Evolutionary conservation across 2,113 vertebrate species (phyloP).

Genomic region (Brachyhypopomus gauderio): DNA sequence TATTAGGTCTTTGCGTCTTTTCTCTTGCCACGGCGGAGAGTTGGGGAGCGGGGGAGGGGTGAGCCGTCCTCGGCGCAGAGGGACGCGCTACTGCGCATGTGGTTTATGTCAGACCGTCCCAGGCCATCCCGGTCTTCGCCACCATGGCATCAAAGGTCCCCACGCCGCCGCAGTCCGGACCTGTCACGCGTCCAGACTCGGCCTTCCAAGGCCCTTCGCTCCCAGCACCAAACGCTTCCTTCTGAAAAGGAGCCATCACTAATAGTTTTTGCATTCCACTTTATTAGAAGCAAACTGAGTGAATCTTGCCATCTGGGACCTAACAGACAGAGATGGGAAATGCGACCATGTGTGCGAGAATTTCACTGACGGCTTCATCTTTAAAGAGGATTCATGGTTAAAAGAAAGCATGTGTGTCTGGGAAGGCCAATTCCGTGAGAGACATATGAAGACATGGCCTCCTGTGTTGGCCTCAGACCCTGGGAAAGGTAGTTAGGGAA

Average conservation of each 20-base stretch:
- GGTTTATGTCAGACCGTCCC: conserved; percentile 39
- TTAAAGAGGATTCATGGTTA: conserved; percentile 31
- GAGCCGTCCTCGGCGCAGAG: conserved; percentile 26
- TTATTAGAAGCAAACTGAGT: not conserved
- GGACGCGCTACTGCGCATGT: conserved; percentile 33
- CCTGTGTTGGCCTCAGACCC: conserved; percentile 45
- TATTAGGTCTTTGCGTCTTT: conserved; percentile 23
- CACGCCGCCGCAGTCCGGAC: too few relatives aligned
- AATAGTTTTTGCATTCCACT: conserved; percentile 17
- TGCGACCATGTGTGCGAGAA: not conserved
- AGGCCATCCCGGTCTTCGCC: conserved; percentile 41
- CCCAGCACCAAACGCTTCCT: not conserved
- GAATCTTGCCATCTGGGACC: not conserved
- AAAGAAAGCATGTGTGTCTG: conserved; percentile 52
- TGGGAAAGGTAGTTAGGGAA: conserved; percentile 36
- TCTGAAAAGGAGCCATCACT: conserved; percentile 5
- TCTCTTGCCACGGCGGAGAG: conserved; percentile 10
- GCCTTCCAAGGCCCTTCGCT: too few relatives aligned
- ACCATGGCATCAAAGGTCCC: conserved; percentile 46
- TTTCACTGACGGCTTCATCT: conserved; percentile 42
- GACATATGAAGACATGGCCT: conserved; percentile 31
- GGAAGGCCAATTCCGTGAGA: conserved; percentile 35
- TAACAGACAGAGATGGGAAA: not conserved
- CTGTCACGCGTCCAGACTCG: conserved; percentile 16
- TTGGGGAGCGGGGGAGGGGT: conserved; percentile 1